phyloP scores from a whole-genome alignment of 30 jellyfish, hydroid and myxozoan species.

The Turritopsis dohrnii region DNA sequence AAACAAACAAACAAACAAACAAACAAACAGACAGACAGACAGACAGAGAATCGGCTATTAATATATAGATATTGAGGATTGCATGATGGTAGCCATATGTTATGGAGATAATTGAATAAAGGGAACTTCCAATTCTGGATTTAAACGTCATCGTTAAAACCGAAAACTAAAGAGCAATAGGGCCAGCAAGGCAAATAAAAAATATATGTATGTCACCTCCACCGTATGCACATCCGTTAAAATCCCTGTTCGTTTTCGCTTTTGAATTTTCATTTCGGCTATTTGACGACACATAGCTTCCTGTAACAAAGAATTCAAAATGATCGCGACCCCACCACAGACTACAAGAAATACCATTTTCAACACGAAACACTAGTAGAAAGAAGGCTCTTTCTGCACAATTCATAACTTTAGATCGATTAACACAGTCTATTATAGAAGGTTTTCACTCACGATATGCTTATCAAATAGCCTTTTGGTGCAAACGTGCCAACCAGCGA shows the following conservation, averaged over 20 bases:
- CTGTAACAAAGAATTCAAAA: neutral
- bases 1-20: too few relatives aligned
- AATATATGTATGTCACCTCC: slow-evolving; percentile 43
- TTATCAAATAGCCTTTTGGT: slow-evolving; percentile 84
- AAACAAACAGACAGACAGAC: too few relatives aligned
- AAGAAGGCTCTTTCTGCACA: neutral
- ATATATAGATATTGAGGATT: too few relatives aligned
- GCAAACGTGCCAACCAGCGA: slow-evolving; percentile 85
- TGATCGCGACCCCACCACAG: neutral
- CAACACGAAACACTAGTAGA: neutral
- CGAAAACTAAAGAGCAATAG: neutral
- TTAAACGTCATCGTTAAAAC: too few relatives aligned
- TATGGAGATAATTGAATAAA: too few relatives aligned
- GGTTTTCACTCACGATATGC: slow-evolving; percentile 46
- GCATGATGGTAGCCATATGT: too few relatives aligned
- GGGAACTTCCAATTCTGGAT: too few relatives aligned
- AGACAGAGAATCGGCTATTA: too few relatives aligned
- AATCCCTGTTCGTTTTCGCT: slow-evolving; percentile 74
- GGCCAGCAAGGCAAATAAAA: neutral
- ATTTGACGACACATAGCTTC: slow-evolving; percentile 63
- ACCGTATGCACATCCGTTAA: slow-evolving; percentile 73
- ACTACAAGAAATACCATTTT: neutral
- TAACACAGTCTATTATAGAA: neutral
- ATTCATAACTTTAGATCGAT: neutral
- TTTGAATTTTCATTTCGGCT: slow-evolving; percentile 60